A percentile compares a stretch with the other conserved stretches of the same genome.
These are phyloP conservation scores for Pipistrellus kuhlii DNA, from an alignment of 2,797 vertebrate genomes.

Conservation along the genomic window DNA sequence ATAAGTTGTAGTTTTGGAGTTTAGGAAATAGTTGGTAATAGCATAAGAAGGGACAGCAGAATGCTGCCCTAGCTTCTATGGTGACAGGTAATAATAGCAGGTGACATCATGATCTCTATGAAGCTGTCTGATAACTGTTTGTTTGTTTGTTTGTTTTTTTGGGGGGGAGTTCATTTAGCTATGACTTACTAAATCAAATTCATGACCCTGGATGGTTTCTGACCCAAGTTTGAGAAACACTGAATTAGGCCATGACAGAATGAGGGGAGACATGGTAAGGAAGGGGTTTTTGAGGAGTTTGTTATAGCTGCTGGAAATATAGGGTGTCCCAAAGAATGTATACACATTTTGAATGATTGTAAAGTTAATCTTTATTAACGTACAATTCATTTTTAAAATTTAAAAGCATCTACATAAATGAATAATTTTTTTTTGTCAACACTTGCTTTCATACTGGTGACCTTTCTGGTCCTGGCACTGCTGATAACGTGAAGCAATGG, in stretches of 20 bases:
- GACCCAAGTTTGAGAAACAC: slow-evolving; percentile 17
- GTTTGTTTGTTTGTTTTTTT: no score
- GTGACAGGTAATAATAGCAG: not conserved
- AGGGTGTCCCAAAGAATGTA: not conserved
- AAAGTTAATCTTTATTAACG: not conserved
- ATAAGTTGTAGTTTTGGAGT: not conserved
- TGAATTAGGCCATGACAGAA: not conserved
- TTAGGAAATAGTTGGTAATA: not conserved
- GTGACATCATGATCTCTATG: not conserved
- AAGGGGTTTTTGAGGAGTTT: not conserved
- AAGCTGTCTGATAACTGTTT: not conserved
- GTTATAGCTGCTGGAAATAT: not conserved
- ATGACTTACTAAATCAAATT: not conserved
- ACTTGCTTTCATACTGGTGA: not conserved
- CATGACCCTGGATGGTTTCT: not conserved
- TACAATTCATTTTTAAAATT: not conserved
- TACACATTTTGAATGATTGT: not conserved
- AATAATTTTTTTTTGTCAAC: not conserved
- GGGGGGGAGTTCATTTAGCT: not conserved
- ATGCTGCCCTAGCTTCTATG: not conserved
- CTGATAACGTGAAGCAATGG: not conserved
- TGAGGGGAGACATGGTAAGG: not conserved
- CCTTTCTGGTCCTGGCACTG: not conserved
- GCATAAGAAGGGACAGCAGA: not conserved
- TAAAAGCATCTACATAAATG: not conserved